Conservation (phyloP, 2,113 vertebrate genomes). For the Hippocampus zosterae region DNA sequence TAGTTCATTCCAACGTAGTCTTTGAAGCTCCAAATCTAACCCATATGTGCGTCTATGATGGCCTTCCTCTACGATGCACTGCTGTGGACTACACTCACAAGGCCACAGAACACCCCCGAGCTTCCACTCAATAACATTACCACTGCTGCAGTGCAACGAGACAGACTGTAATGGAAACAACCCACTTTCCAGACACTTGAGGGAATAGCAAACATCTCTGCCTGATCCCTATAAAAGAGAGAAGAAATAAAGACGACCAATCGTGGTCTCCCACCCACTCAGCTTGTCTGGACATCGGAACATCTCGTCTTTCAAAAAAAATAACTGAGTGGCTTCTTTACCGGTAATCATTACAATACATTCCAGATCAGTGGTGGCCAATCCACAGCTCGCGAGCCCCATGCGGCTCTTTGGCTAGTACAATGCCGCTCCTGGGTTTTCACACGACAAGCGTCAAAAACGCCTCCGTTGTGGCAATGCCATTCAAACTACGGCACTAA, state of each 20-base stretch:
- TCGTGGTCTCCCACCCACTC: not conserved
- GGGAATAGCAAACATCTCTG: conserved; percentile 74
- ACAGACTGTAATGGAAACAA: conserved; percentile 66
- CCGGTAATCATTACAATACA: conserved; percentile 34
- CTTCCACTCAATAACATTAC: conserved; percentile 68
- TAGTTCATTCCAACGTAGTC: conserved; percentile 36
- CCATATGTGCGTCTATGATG: conserved; percentile 43
- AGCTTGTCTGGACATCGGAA: conserved; percentile 26
- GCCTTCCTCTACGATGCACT: conserved; percentile 11
- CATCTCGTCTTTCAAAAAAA: conserved; percentile 57
- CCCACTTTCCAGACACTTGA: conserved; percentile 75
- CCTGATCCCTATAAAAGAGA: conserved; percentile 64
- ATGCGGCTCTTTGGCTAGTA: too few species aligned
- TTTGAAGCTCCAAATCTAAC: conserved; percentile 62
- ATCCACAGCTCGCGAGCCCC: too few species aligned
- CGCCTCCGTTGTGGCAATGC: too few species aligned
- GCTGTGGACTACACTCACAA: conserved; percentile 26
- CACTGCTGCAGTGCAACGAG: conserved; percentile 56
- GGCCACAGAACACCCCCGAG: conserved; percentile 35
- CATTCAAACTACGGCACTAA: too few species aligned
- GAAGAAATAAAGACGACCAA: conserved; percentile 50
- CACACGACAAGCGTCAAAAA: too few species aligned
- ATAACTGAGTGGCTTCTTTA: conserved; percentile 37
- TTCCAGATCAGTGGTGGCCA: conserved; percentile 17
- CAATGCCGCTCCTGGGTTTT: too few species aligned